A percentile compares a stretch with the other conserved stretches of the same genome.
Conservation (phyloP, 2,113 vertebrate species). For the Centropus unirufus region DNA sequence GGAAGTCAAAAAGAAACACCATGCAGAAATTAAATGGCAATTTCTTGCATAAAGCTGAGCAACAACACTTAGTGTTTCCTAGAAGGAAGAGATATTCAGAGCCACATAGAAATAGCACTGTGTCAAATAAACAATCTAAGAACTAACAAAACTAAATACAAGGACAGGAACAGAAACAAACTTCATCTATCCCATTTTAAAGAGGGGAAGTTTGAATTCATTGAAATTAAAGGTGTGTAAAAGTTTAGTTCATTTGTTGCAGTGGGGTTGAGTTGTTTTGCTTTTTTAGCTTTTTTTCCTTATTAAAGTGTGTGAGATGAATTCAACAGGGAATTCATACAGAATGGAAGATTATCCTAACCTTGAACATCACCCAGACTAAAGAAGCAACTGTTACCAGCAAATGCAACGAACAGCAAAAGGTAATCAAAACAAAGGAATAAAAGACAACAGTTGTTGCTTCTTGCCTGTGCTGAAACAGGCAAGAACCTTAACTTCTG, state of each 20-base stretch:
- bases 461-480: background rate
- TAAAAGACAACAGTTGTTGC: background rate
- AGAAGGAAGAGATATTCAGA: background rate
- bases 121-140: background rate
- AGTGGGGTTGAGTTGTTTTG: background rate
- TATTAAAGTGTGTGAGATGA: background rate
- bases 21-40: background rate
- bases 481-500: background rate
- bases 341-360: background rate
- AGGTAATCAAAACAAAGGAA: background rate
- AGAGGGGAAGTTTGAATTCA: background rate
- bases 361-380: background rate
- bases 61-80: background rate
- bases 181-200: background rate
- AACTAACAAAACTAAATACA: background rate
- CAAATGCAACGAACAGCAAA: background rate
- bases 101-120: background rate
- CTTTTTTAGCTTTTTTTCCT: background rate
- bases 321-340: background rate
- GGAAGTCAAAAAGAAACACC: background rate
- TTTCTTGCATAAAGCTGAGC: background rate
- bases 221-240: background rate
- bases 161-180: background rate
- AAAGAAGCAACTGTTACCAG: background rate
- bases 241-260: background rate